Conservation (phyloP, 2,797 vertebrate genomes). For the Corythornis leucogaster region DNA sequence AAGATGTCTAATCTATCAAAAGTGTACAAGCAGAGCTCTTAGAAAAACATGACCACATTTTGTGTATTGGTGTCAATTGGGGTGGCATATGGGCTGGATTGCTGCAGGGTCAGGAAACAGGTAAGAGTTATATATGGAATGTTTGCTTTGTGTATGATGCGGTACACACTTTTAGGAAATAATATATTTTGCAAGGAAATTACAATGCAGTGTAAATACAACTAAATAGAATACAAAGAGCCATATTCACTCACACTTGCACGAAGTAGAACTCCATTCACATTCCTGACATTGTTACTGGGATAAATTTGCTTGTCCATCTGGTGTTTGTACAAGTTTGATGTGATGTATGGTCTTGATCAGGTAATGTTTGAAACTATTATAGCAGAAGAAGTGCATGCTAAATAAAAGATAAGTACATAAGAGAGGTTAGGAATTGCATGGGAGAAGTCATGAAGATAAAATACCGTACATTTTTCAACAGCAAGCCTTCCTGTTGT, state of each 20-base stretch:
- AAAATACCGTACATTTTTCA: slow-evolving; percentile 28
- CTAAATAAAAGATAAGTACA: slow-evolving; percentile 9
- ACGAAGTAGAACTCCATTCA: background rate
- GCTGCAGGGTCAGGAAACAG: slow-evolving; percentile 17
- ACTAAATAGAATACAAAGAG: background rate
- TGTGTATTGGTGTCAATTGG: slow-evolving; percentile 5
- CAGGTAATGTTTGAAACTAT: background rate
- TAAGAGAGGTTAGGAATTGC: background rate
- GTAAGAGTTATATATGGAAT: background rate
- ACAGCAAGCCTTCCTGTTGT: slow-evolving; percentile 28
- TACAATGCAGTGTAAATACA: background rate
- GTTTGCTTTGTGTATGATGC: background rate
- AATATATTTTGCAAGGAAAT: background rate
- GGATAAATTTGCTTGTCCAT: background rate
- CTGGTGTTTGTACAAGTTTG: background rate
- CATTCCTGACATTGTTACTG: background rate
- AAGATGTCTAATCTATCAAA: slow-evolving; percentile 62
- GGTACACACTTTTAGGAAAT: background rate
- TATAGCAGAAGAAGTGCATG: background rate
- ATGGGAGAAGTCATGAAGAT: slow-evolving; percentile 21
- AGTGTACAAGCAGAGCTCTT: slow-evolving; percentile 50
- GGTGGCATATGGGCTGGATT: slow-evolving; percentile 10
- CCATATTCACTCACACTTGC: background rate
- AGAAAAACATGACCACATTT: slow-evolving; percentile 33
- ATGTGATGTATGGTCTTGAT: background rate